Evolutionary conservation across 2,888 invertebrate genomes (phyloP).

Genomic region (Apomyelois bistriatella): DNA sequence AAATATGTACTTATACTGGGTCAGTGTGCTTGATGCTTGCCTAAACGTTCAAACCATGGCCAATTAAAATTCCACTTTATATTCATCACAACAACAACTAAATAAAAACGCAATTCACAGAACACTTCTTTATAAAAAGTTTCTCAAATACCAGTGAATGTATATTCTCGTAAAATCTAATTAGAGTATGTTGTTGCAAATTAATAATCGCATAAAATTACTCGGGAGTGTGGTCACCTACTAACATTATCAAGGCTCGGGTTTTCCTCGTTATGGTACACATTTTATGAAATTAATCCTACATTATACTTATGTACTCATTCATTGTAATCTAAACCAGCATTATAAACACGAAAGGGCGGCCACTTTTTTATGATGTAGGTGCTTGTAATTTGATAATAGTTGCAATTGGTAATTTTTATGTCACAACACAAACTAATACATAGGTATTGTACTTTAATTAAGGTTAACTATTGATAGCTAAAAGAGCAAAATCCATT

Average conservation of each 20-base stretch:
- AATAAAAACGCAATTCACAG: too few relatives aligned
- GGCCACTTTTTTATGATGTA: too few relatives aligned
- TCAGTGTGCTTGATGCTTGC: too few relatives aligned
- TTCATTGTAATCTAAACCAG: too few relatives aligned
- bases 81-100: not conserved
- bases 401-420: too few relatives aligned
- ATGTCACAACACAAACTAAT: too few relatives aligned
- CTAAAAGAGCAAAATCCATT: too few relatives aligned
- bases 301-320: not conserved
- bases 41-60: conserved; percentile 1
- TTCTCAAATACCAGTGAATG: not conserved
- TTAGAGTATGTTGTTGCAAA: conserved; percentile 1
- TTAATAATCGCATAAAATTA: conserved; percentile 11
- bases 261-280: conserved; percentile 10
- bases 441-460: too few relatives aligned
- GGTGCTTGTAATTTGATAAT: too few relatives aligned
- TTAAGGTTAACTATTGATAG: too few relatives aligned
- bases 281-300: conserved; percentile 10
- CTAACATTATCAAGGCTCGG: conserved; percentile 12
- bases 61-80: conserved; percentile 12
- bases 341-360: too few relatives aligned
- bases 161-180: not conserved
- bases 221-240: conserved; percentile 10
- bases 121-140: not conserved
- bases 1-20: too few relatives aligned